Evolutionary conservation across 1,140 invertebrate species (phyloP).

Genomic region (Stenopsyche tienmushanensis): DNA sequence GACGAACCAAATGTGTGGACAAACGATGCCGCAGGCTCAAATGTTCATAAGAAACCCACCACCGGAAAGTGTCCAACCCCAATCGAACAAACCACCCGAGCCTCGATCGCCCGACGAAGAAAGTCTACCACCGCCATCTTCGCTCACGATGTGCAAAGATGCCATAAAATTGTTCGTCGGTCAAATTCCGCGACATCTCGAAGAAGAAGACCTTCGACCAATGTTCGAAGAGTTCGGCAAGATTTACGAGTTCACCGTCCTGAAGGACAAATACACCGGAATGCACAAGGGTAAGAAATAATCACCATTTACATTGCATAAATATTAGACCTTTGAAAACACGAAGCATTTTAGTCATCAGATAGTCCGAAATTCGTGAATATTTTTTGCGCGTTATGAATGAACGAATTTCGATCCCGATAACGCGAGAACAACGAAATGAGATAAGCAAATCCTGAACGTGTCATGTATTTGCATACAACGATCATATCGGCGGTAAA

Average conservation of each 20-base stretch:
- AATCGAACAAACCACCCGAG: not conserved
- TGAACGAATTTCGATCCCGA: too few relatives aligned
- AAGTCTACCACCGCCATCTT: slow-evolving; percentile 33
- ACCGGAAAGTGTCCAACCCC: slow-evolving; percentile 6
- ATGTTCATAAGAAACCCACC: slow-evolving; percentile 19
- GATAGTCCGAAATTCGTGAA: too few relatives aligned
- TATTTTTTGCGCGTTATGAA: too few relatives aligned
- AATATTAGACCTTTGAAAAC: not conserved
- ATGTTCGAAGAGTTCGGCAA: slow-evolving; percentile 92
- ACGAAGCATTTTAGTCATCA: too few relatives aligned
- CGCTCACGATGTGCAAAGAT: slow-evolving; percentile 54
- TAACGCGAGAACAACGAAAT: too few relatives aligned
- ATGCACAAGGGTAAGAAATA: slow-evolving; percentile 82
- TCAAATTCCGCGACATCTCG: slow-evolving; percentile 89
- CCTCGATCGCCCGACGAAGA: slow-evolving; percentile 19
- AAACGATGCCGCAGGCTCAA: not conserved
- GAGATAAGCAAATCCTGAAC: too few relatives aligned
- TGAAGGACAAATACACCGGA: slow-evolving; percentile 91
- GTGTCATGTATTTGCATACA: too few relatives aligned
- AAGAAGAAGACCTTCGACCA: slow-evolving; percentile 84
- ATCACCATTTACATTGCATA: not conserved
- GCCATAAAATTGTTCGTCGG: slow-evolving; percentile 88
- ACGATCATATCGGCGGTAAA: too few relatives aligned
- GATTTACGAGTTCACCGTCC: slow-evolving; percentile 90
- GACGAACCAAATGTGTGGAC: slow-evolving; percentile 33